Conservation (phyloP, 2,888 invertebrate species). For the Hipparchia semele region DNA sequence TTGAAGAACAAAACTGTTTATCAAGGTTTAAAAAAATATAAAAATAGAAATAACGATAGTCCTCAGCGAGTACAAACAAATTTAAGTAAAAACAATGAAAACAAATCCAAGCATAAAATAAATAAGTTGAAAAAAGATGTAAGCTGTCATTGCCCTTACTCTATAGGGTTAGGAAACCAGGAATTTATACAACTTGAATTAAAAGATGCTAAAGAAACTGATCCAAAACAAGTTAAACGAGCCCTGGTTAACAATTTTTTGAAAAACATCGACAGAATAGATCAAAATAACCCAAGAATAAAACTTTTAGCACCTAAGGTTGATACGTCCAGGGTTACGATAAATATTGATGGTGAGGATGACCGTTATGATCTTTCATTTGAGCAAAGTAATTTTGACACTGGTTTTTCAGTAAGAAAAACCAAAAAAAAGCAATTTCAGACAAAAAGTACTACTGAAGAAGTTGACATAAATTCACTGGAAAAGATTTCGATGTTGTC, state of each 20-base stretch:
- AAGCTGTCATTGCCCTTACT: conserved; percentile 16
- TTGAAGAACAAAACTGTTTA: conserved; percentile 33
- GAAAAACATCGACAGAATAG: conserved; percentile 48
- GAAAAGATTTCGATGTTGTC: conserved; percentile 47
- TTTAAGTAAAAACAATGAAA: background rate
- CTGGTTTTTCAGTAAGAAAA: conserved; percentile 56
- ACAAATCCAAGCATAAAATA: conserved; percentile 19
- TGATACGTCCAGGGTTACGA: conserved; percentile 55
- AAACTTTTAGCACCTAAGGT: conserved; percentile 41
- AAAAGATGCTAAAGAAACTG: conserved; percentile 43
- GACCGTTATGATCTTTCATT: conserved; percentile 62
- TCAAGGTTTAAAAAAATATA: conserved; percentile 4
- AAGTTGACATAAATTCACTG: conserved; percentile 40
- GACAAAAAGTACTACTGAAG: conserved; percentile 1
- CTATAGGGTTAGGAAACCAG: conserved; percentile 13
- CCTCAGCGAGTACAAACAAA: conserved; percentile 3
- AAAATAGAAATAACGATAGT: background rate
- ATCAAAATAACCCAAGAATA: conserved; percentile 38
- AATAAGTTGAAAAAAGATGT: conserved; percentile 24
- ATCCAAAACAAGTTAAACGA: conserved; percentile 57
- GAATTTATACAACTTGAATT: background rate
- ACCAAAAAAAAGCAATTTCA: conserved; percentile 44
- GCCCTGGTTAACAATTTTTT: conserved; percentile 59
- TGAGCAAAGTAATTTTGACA: conserved; percentile 50
- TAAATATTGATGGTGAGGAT: conserved; percentile 62